Evolutionary conservation across 2,113 vertebrate species (phyloP), one percentile per base, ranked within the genome.

Genomic region (Atherinomorus stipes): DNA sequence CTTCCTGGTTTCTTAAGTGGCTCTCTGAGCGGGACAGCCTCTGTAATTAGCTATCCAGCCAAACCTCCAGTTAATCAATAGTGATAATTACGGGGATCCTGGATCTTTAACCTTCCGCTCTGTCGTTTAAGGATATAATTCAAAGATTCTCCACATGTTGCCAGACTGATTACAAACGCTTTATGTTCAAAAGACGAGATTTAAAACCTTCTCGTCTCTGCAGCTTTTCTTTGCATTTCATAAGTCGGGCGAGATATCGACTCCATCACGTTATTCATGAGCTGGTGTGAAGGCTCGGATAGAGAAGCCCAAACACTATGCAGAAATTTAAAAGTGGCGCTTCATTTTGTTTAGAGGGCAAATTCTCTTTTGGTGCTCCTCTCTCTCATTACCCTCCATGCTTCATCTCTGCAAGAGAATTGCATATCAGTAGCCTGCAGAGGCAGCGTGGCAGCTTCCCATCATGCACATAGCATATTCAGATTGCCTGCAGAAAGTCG

Each of bases 191-290:
- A 25, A 26, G 1, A 49, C 16, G 26, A 12, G 9, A 34, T 76
- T 71, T 40, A 63, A 70, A 74, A 60, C 19, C 34, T 45, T 75
- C n/a, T n/a, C 2, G 18, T 44, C 31, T 77, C 56, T 71, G 15
- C 54, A 57, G 51, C 19, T 28, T 83, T 67, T 58, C 31, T 64
- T 69, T 64, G 26, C 50, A 54, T 68, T 77, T 76, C 18, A 64
- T 51, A 59, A 74, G 16, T 12, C 61, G 12, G 57, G 62, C 54
- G 16, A 67, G 56, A 75, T 84, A 87, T 76, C 79, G 81, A 67
- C 85, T 85, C 73, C 21, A 87, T 87, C 78, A 71, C 84, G 73
- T 78, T 90, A 90, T 91, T 90, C 85, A 89, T 85, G 68, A 90
- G 71, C 56, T 73, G 74, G 50, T 56, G 52, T 83, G 85, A 68